Evolutionary conservation across 1,140 invertebrate genomes (phyloP).

Genomic region (Paraescarpia echinospica): DNA sequence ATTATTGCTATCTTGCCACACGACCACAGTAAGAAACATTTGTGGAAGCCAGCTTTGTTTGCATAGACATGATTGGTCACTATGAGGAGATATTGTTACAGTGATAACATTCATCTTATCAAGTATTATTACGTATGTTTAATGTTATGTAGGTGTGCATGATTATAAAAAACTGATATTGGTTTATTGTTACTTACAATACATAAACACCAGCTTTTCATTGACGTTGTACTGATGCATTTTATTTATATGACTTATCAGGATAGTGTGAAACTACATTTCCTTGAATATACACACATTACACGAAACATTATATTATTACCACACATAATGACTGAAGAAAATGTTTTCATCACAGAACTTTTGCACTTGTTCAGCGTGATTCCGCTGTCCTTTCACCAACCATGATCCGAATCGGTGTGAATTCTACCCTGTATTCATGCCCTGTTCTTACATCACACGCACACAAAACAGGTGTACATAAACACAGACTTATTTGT

Average conservation of each 20-base stretch:
- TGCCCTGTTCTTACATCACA: background rate
- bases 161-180: background rate
- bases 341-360: too few relatives aligned
- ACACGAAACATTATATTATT: too few relatives aligned
- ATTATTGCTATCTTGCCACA: background rate
- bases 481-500: too few relatives aligned
- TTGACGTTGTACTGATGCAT: background rate
- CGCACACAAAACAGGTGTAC: too few relatives aligned
- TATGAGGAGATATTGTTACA: background rate
- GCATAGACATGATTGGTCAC: background rate
- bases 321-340: too few relatives aligned
- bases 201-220: background rate
- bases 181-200: background rate
- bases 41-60: background rate
- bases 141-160: background rate
- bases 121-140: background rate
- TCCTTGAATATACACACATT: too few relatives aligned
- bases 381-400: too few relatives aligned
- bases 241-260: background rate
- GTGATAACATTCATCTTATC: background rate
- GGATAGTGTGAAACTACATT: too few relatives aligned
- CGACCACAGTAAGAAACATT: background rate
- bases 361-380: too few relatives aligned
- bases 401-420: too few relatives aligned
- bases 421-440: too few relatives aligned